Base-by-base conservation (phyloP, 1,140 invertebrate species). In the Drusus annulatus region DNA sequence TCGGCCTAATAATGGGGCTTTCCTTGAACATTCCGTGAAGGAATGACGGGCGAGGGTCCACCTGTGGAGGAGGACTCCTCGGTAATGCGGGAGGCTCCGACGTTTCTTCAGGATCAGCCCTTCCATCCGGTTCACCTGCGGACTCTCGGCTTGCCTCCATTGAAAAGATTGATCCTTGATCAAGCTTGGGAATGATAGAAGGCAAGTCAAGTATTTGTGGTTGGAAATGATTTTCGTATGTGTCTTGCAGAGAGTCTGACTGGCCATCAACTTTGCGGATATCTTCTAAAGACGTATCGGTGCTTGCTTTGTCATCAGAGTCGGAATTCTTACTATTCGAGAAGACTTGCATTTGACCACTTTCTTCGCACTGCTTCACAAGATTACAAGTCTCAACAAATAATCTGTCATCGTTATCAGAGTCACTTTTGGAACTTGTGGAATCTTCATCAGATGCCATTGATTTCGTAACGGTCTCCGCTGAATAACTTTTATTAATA, bases 111-210 rank as follows among this genome's bases (percentile, higher is more conserved):
- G 94, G 94, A 87, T 95, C 94, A 17, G 94, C 94, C 82, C 93
- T 92, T 6, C 95, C 95, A 83, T 96, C 95, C 0, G 95, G 95
- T 82, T 95, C 94, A 1, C 95, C 95, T 2, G 94, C 94, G 80
- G 94, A 88, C 84, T 96, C 95, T 3, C 95, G 88, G 85, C 93
- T 94, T 19, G 91, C 91, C 56, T 93, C 91, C 16, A 90, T 89
- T 25, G 87, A 88, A 81, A 92, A 92, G 23, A 89, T 87, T 36
- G 82, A 84, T 45, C 28, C 82, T 84, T 86, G 81, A 80, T 87
- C 28, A 80, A 87, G 84, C 84, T 89, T 89, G 8, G 88, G 87
- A 80, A 89, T 85, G 50, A 89, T 89, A 10, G 87, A 78, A 52
- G 89, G 88, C 85, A 90, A 86, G 80, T 90, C 89, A 71, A 89